These are phyloP conservation scores for Plemyria rubiginata DNA, from an alignment of 2,888 invertebrate genomes.

Conservation along the genomic window DNA sequence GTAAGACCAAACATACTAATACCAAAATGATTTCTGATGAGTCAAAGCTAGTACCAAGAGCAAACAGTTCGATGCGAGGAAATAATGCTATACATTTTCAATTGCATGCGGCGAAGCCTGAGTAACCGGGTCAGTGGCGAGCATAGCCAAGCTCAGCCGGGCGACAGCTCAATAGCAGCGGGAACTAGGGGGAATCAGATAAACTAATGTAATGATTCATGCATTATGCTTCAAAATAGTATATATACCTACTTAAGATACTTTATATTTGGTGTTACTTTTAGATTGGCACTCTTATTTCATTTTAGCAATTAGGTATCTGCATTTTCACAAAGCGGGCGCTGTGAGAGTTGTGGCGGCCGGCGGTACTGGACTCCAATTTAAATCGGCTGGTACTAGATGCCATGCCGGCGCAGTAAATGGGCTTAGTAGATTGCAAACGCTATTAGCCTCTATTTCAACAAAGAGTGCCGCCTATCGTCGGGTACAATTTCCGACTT, in stretches of 20 bases:
- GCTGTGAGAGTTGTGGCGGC: no score
- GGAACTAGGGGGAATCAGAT: conserved; percentile 1
- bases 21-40: no score
- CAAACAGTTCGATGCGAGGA: conserved; percentile 46
- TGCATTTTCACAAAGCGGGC: no score
- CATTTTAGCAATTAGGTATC: no score
- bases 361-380: conserved; percentile 25
- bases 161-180: conserved; percentile 16
- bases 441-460: conserved; percentile 21
- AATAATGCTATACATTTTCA: conserved; percentile 38
- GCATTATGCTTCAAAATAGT: no score
- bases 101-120: conserved; percentile 39
- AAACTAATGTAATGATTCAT: conserved; percentile 11
- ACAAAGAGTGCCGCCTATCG: conserved; percentile 13
- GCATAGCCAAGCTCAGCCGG: conserved; percentile 38
- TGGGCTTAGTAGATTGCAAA: conserved; percentile 14
- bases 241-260: no score
- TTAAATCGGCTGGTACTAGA: conserved; percentile 36
- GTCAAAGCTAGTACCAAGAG: conserved; percentile 18
- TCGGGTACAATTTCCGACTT: conserved; percentile 19
- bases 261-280: no score
- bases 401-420: conserved; percentile 24
- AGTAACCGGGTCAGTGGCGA: conserved; percentile 48
- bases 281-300: no score
- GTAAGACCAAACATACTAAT: no score